These are phyloP conservation scores for Yponomeuta malinellus DNA, from an alignment of 2,888 invertebrate species.

Conservation along the genomic window DNA sequence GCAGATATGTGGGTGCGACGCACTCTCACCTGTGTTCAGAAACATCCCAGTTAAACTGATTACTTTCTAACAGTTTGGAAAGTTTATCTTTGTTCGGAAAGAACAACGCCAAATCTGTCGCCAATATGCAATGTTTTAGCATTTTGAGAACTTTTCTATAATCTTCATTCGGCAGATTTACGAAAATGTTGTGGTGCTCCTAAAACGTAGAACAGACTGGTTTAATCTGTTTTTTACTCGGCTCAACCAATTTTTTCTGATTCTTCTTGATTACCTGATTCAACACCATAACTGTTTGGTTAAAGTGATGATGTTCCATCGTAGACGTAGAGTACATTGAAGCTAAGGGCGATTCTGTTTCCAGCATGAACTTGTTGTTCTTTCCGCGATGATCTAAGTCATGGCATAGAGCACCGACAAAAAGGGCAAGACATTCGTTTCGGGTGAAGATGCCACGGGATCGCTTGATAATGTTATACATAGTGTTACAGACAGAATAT, in stretches of 20 bases:
- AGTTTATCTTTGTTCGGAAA: conserved; percentile 84
- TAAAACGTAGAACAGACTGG: conserved; percentile 44
- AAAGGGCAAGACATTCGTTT: conserved; percentile 82
- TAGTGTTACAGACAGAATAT: conserved; percentile 89
- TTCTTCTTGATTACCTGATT: conserved; percentile 76
- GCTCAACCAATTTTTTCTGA: not conserved
- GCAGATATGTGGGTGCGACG: too few relatives aligned
- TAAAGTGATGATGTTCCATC: conserved; percentile 92
- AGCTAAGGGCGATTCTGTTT: conserved; percentile 87
- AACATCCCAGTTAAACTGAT: conserved; percentile 79
- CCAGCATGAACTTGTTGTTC: conserved; percentile 90
- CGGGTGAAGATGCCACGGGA: conserved; percentile 68
- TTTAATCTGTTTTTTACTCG: not conserved
- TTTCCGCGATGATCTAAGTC: conserved; percentile 91
- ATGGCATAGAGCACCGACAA: conserved; percentile 88
- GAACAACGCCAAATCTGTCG: conserved; percentile 88
- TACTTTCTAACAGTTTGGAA: conserved; percentile 63
- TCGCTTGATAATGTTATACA: conserved; percentile 83
- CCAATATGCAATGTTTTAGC: conserved; percentile 88
- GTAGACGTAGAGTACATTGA: conserved; percentile 91
- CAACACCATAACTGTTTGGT: conserved; percentile 89
- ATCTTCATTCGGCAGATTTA: conserved; percentile 80
- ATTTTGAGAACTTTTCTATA: conserved; percentile 85
- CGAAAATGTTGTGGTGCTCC: conserved; percentile 91
- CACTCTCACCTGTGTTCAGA: conserved; percentile 72